Percentiles rank a stretch among this genome's conserved stretches.
phyloP scores from a whole-genome alignment of 1,140 invertebrate genomes.

The Magallana angulata region DNA sequence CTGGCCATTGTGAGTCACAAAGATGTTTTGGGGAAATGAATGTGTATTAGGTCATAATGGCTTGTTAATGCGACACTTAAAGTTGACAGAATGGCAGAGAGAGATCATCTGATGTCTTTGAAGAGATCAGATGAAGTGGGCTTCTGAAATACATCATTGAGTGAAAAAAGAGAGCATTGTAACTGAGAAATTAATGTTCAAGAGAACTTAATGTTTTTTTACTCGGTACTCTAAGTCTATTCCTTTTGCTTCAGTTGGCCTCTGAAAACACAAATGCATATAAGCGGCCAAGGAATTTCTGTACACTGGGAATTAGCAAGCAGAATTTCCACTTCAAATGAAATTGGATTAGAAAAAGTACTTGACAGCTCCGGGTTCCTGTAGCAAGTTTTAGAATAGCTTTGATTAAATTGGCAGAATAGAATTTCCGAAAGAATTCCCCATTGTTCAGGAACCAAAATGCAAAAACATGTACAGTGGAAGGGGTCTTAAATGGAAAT shows the following conservation, averaged over 20 bases:
- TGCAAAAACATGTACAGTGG: neutral
- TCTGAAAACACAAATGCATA: constrained; percentile 21
- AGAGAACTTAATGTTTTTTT: neutral
- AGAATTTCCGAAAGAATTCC: constrained; percentile 1
- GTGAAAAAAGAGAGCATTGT: neutral
- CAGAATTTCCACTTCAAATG: constrained; percentile 31
- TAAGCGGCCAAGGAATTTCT: constrained; percentile 27
- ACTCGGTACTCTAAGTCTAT: constrained; percentile 2
- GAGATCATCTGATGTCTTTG: neutral
- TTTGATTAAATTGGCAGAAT: constrained; percentile 25
- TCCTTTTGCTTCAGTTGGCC: constrained; percentile 19
- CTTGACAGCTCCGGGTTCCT: neutral
- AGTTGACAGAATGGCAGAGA: constrained; percentile 34
- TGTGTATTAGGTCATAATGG: constrained; percentile 12
- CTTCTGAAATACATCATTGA: constrained; percentile 20
- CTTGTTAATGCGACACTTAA: neutral
- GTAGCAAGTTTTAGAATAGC: neutral
- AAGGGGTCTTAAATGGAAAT: neutral
- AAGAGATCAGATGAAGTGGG: constrained; percentile 1
- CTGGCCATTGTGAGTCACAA: neutral
- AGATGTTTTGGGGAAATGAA: neutral
- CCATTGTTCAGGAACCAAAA: constrained; percentile 6
- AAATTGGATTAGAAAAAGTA: constrained; percentile 29
- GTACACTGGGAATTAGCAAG: constrained; percentile 11
- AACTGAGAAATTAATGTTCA: neutral